Evolutionary conservation across 2,797 vertebrate genomes (phyloP).

Genomic region (Melanotaenia parkinsoni): DNA sequence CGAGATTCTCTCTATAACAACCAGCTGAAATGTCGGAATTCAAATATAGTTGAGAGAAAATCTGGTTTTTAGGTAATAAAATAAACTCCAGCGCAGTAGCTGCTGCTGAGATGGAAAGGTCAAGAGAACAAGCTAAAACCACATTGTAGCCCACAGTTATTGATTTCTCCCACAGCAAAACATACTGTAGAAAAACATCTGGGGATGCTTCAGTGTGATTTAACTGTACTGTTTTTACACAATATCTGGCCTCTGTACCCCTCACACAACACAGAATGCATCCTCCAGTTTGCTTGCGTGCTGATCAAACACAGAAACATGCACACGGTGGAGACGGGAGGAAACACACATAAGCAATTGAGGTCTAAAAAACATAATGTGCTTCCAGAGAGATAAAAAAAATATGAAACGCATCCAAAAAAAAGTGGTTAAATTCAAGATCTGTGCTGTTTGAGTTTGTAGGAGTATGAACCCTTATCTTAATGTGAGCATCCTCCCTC

Average conservation of each 20-base stretch:
- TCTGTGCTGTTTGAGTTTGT: conserved; percentile 31
- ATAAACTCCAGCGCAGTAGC: conserved; percentile 52
- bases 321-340: conserved; percentile 26
- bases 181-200: conserved; percentile 65
- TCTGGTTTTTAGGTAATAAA: conserved; percentile 49
- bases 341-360: background rate
- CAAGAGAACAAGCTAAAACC: conserved; percentile 70
- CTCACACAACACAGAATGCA: conserved; percentile 48
- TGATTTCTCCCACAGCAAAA: conserved; percentile 73
- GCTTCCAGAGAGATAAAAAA: conserved; percentile 40
- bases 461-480: conserved; percentile 28
- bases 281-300: conserved; percentile 35
- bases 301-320: conserved; percentile 49
- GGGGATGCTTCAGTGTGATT: conserved; percentile 64
- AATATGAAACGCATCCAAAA: conserved; percentile 20
- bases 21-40: conserved; percentile 51
- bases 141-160: conserved; percentile 74
- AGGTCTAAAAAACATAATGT: conserved; percentile 12
- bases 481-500: conserved; percentile 41
- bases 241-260: conserved; percentile 60
- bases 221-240: conserved; percentile 67
- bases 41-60: conserved; percentile 55
- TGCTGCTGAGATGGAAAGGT: conserved; percentile 68
- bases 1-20: conserved; percentile 11
- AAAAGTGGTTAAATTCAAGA: conserved; percentile 21